Evolutionary conservation across 2,888 invertebrate genomes (phyloP).

Genomic region (Ichneumoninae sp.): DNA sequence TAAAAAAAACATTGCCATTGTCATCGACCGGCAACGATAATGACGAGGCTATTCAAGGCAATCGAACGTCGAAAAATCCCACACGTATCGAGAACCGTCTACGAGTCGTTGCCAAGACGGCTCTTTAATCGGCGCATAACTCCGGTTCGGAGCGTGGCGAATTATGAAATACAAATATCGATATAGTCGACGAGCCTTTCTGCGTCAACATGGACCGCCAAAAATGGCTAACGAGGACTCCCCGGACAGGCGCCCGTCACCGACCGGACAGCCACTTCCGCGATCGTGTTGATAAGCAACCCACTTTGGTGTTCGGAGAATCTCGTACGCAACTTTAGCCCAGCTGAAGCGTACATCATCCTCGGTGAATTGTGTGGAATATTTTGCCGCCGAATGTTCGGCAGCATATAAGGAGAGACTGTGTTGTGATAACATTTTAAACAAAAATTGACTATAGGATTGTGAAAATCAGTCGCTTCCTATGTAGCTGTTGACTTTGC

Average conservation of each 20-base stretch:
- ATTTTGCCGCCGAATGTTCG: neutral
- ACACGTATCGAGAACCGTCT: constrained; percentile 20
- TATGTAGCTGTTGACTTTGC: no score
- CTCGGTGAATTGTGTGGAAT: constrained; percentile 25
- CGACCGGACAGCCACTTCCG: constrained; percentile 24
- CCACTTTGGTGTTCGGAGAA: constrained; percentile 34
- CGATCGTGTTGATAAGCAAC: constrained; percentile 46
- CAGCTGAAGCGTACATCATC: constrained; percentile 26
- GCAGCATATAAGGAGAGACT: neutral
- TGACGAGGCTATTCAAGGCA: constrained; percentile 37
- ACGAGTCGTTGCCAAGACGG: neutral
- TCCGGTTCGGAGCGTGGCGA: neutral
- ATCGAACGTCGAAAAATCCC: constrained; percentile 1
- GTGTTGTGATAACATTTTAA: neutral
- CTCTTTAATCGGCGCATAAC: constrained; percentile 14
- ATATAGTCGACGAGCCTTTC: neutral
- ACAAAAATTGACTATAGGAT: neutral
- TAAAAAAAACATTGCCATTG: constrained; percentile 20
- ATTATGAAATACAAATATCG: constrained; percentile 46
- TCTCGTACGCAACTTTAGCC: constrained; percentile 4
- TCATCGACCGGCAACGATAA: constrained; percentile 22
- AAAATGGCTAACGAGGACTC: constrained; percentile 50
- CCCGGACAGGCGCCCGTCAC: neutral
- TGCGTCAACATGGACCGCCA: constrained; percentile 13
- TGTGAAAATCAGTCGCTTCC: no score